A percentile compares a stretch with the other conserved stretches of the same genome.
These are phyloP conservation scores for Babylonia areolata DNA, from an alignment of 1,140 invertebrate genomes.

Conservation along the genomic window DNA sequence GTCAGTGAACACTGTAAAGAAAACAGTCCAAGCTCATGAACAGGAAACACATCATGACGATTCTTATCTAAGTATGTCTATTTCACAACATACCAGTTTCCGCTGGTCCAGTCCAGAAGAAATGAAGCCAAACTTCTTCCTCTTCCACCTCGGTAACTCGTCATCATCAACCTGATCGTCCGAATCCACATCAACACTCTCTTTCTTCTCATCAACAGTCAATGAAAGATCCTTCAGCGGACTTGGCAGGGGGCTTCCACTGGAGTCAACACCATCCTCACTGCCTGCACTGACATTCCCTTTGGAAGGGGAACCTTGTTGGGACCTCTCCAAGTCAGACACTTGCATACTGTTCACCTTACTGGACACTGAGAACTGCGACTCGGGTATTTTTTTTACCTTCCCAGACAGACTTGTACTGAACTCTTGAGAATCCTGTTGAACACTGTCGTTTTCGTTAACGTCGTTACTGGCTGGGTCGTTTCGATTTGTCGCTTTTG, in stretches of 20 bases:
- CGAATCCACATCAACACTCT: not conserved
- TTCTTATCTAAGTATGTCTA: no score
- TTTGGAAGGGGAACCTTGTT: not conserved
- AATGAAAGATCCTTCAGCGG: not conserved
- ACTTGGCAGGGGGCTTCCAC: not conserved
- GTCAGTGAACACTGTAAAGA: no score
- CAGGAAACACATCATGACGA: no score
- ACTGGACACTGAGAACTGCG: not conserved
- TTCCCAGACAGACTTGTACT: not conserved
- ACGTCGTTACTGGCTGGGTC: not conserved
- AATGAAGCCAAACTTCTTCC: slow-evolving; percentile 24
- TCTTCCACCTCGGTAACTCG: slow-evolving; percentile 7
- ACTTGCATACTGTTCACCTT: not conserved
- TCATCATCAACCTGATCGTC: slow-evolving; percentile 7
- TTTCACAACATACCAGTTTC: slow-evolving; percentile 25
- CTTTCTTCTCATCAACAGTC: not conserved
- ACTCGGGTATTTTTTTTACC: slow-evolving; percentile 18
- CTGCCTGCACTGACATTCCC: not conserved
- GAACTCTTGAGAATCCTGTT: slow-evolving; percentile 22
- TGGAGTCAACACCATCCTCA: not conserved
- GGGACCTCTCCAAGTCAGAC: not conserved
- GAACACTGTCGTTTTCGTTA: not conserved
- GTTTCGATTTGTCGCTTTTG: not conserved
- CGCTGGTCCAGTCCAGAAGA: slow-evolving; percentile 21
- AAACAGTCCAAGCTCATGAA: no score